Percentiles rank a stretch among this genome's conserved stretches.
These are phyloP conservation scores for Chelonia mydas DNA, from an alignment of 2,797 vertebrate species.

Conservation along the genomic window DNA sequence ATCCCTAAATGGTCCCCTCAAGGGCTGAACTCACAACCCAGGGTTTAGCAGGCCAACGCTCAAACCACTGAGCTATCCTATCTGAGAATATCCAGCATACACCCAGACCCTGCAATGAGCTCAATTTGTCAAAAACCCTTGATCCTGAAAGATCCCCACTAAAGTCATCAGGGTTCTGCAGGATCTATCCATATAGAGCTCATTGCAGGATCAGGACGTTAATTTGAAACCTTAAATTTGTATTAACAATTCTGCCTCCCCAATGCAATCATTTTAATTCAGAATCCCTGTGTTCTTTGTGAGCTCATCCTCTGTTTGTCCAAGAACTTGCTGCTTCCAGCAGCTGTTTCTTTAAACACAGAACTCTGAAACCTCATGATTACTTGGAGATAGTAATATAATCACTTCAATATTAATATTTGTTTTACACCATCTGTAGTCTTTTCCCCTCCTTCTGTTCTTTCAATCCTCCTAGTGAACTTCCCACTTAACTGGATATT, in stretches of 20 bases:
- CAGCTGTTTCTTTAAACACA: constrained; percentile 40
- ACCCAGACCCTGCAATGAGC: neutral
- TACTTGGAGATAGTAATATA: constrained; percentile 26
- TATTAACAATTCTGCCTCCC: neutral
- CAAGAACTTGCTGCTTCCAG: neutral
- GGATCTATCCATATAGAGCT: neutral
- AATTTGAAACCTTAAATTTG: neutral
- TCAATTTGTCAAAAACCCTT: neutral
- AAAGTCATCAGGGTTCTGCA: neutral
- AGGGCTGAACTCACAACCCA: too few relatives aligned
- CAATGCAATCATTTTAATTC: neutral
- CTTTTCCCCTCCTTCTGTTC: neutral
- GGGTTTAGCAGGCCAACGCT: too few relatives aligned
- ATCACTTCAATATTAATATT: constrained; percentile 27
- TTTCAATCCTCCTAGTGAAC: neutral
- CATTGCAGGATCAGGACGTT: neutral
- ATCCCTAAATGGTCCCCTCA: too few relatives aligned
- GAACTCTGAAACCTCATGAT: constrained; percentile 32
- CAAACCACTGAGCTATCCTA: too few relatives aligned
- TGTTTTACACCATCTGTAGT: neutral
- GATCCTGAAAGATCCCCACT: neutral
- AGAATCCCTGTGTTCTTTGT: neutral
- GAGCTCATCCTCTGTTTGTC: constrained; percentile 10
- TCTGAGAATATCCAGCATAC: neutral
- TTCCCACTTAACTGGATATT: neutral